Conservation (phyloP, 2,888 invertebrate genomes). For the Melieria picta region DNA sequence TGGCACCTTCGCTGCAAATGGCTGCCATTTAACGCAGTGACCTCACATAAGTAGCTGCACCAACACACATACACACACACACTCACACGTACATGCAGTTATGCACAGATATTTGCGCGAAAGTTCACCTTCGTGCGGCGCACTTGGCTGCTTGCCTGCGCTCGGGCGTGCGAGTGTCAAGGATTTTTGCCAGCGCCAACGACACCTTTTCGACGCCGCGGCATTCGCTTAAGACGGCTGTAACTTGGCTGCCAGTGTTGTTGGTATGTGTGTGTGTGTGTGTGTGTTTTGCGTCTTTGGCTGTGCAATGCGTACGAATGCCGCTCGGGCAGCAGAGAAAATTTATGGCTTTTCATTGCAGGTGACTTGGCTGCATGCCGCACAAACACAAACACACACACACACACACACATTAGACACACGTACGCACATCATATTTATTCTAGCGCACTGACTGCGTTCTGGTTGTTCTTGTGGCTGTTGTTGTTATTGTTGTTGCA, state of each 20-base stretch:
- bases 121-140: background rate
- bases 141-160: background rate
- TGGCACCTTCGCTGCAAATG: background rate
- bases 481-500: too few relatives aligned
- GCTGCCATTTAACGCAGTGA: constrained; percentile 25
- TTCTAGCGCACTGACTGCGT: too few relatives aligned
- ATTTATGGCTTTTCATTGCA: too few relatives aligned
- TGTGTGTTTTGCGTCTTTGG: constrained; percentile 10
- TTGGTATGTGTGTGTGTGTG: constrained; percentile 10
- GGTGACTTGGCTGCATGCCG: too few relatives aligned
- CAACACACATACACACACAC: background rate
- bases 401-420: too few relatives aligned
- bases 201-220: too few relatives aligned
- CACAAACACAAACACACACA: too few relatives aligned
- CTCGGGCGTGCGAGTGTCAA: background rate
- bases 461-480: too few relatives aligned
- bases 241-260: background rate
- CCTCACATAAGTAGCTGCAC: constrained; percentile 23
- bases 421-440: too few relatives aligned
- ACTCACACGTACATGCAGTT: background rate
- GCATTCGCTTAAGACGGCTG: background rate
- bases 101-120: background rate
- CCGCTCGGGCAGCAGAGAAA: background rate
- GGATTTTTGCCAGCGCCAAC: constrained; percentile 2
- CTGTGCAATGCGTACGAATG: background rate